phyloP scores from a whole-genome alignment of 2,113 vertebrate genomes.

The Psilopsiagon aurifrons region DNA sequence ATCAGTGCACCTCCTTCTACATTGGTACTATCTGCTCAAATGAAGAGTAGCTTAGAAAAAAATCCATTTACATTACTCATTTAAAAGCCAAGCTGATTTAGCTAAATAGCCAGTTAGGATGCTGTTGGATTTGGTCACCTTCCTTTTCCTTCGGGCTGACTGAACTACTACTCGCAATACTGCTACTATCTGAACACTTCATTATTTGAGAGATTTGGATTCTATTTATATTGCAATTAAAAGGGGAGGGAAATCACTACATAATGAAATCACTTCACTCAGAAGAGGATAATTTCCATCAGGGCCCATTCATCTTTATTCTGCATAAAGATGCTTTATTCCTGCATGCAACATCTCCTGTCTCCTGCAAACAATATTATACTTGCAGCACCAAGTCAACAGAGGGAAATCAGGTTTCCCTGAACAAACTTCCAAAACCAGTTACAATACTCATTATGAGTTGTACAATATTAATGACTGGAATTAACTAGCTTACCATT shows the following conservation, averaged over 20 bases:
- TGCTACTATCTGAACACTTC: neutral
- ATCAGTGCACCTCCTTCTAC: neutral
- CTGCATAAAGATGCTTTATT: slow-evolving; percentile 5
- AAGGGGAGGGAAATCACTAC: neutral
- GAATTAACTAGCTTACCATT: neutral
- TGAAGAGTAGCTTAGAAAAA: neutral
- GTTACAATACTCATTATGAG: neutral
- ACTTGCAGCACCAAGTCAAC: rapidly evolving
- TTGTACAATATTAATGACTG: neutral
- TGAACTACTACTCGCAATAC: neutral
- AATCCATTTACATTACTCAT: neutral
- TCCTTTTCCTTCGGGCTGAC: neutral
- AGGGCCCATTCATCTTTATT: slow-evolving; percentile 1
- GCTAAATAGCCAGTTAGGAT: neutral
- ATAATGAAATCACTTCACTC: neutral
- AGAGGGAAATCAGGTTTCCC: neutral
- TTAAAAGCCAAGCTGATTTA: slow-evolving; percentile 53
- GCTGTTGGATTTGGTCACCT: neutral
- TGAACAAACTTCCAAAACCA: neutral
- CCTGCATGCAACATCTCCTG: neutral
- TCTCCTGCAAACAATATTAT: neutral
- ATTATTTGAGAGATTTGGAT: slow-evolving; percentile 22
- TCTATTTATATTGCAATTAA: slow-evolving; percentile 38
- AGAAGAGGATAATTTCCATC: slow-evolving; percentile 29
- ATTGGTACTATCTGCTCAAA: neutral